Base-by-base conservation (phyloP, 53 echinoderm and acorn worm species). In the Hippasteria phrygiana region DNA sequence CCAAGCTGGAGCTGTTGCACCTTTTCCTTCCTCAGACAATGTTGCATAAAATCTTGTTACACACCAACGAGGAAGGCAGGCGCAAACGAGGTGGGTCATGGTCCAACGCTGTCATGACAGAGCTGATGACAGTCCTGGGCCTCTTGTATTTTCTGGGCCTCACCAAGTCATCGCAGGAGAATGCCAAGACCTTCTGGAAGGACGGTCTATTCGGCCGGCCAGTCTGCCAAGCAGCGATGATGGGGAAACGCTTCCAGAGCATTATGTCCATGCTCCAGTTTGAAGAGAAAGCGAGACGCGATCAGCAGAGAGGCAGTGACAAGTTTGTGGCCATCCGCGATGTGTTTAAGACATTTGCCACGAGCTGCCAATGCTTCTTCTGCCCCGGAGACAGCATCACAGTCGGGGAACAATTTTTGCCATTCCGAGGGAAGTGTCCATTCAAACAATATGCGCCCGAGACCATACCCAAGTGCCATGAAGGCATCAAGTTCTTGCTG, bases 261-360 rank as follows among this genome's bases (percentile, higher is more conserved):
- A 54, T 73, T 14, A 1, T 72, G 27, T 10, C 55, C 8, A 73
- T 55, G 53, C 54, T 87, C 10, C 87, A 46, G 4, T 87, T 87
- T 39, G 87, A 71, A 1, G 87, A 87, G 28, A 87, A 73, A 40
- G 28, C 51, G 4, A 87, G 55, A 18, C 6, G 73, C 0, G 40
- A 51, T 8, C 37, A 51, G 31, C 31, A 71, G 18, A 71, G 40
- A 18, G 4, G 20, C 26, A 41, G 5, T 1, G 87, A 87, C 43
- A 51, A 24, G 34, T 87, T 87, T 16, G 87, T 73, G 0, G 48
- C 87, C n/a, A 38, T 87, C 3, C 71, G 73, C 20, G 56, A 87
- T 0, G 71, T 87, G 4, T 87, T 87, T 39, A 3, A 42, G 0
- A 73, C 16, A 13, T 73, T 87, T 24, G 73, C 54, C 2, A 4